A percentile compares a stretch with the other conserved stretches of the same genome.
Conservation (phyloP, 64 coral and sea anemone genomes). For the Montipora foliosa region DNA sequence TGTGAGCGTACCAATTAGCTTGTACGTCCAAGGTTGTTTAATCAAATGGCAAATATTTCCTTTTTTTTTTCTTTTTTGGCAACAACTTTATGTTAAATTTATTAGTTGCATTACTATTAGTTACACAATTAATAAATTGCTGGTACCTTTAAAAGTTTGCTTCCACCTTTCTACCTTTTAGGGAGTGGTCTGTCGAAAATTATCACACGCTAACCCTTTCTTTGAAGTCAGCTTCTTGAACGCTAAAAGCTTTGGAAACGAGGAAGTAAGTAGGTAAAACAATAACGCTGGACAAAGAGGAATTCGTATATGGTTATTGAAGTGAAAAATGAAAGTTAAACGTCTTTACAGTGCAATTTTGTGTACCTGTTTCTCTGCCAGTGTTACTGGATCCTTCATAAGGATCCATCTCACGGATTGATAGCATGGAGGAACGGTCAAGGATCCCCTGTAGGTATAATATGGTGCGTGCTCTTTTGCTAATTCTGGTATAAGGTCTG, state of each 20-base stretch:
- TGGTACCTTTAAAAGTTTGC: conserved; percentile 25
- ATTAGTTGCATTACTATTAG: no score
- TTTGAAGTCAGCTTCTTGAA: conserved; percentile 36
- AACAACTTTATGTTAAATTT: no score
- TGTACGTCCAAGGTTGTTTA: no score
- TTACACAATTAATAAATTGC: background rate
- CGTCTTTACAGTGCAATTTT: background rate
- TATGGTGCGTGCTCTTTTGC: conserved; percentile 51
- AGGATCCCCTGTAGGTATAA: conserved; percentile 83
- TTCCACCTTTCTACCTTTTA: conserved; percentile 43
- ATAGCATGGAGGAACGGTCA: conserved; percentile 82
- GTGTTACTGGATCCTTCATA: conserved; percentile 12
- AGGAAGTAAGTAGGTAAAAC: no score
- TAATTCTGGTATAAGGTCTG: conserved; percentile 28
- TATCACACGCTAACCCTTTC: conserved; percentile 31
- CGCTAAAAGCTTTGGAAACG: background rate
- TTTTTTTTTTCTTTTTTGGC: no score
- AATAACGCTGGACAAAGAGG: background rate
- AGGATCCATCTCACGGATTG: conserved; percentile 86
- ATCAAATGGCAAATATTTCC: no score
- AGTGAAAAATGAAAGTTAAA: background rate
- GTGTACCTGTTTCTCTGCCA: conserved; percentile 23
- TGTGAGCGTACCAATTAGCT: no score
- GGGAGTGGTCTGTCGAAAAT: conserved; percentile 17
- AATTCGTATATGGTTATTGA: background rate